Percentiles rank a stretch among this genome's conserved stretches.
Conservation (phyloP, 2,113 vertebrate genomes). For the Fulica atra region DNA sequence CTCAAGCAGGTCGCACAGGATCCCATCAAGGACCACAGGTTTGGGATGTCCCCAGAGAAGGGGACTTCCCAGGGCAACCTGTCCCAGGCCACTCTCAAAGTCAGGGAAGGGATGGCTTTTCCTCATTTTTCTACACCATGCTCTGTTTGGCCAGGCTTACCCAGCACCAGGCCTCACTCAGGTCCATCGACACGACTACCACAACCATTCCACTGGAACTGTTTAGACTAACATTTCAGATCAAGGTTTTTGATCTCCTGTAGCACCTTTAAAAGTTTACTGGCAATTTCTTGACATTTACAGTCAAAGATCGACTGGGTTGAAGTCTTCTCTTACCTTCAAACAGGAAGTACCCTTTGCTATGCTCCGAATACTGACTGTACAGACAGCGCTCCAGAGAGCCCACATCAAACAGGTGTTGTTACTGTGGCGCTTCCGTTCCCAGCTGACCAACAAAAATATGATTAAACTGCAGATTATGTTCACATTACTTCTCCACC, state of each 20-base stretch:
- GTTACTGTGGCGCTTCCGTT: neutral
- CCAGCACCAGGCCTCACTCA: neutral
- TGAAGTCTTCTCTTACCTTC: neutral
- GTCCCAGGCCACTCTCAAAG: too few species aligned
- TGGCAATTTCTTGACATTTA: neutral
- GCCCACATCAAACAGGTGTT: too few species aligned
- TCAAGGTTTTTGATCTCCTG: neutral
- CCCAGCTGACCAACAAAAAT: neutral
- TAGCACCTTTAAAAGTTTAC: neutral
- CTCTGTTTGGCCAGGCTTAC: neutral
- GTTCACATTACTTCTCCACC: neutral
- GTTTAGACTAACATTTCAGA: neutral
- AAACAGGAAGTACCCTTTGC: neutral
- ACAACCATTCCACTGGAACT: neutral
- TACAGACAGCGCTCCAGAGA: neutral
- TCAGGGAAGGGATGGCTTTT: too few species aligned
- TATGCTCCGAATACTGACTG: neutral
- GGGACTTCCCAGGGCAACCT: too few species aligned
- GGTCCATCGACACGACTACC: neutral
- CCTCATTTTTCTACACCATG: neutral
- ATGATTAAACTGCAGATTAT: fast-evolving
- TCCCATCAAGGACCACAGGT: too few species aligned
- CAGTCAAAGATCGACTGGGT: neutral
- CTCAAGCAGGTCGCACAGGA: too few species aligned
- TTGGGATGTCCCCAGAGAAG: too few species aligned